Evolutionary conservation across 2,888 invertebrate species (phyloP).

Genomic region (Trichopoda pennipes): DNA sequence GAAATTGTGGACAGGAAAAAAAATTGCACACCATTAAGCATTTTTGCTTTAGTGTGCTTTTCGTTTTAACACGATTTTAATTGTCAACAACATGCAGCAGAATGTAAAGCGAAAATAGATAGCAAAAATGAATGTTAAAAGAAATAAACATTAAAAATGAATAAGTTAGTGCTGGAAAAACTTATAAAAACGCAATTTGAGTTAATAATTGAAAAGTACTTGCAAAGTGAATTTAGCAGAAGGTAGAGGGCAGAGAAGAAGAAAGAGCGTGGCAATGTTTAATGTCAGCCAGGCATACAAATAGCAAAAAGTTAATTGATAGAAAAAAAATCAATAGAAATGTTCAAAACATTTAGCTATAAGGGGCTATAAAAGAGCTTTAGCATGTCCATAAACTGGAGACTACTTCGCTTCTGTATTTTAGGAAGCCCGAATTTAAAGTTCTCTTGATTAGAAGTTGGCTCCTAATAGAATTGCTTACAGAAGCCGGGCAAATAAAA

Average conservation of each 20-base stretch:
- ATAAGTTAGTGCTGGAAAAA: conserved; percentile 10
- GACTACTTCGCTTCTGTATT: too few relatives aligned
- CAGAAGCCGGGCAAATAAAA: too few relatives aligned
- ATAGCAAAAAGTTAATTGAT: background rate
- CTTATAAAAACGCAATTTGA: conserved; percentile 7
- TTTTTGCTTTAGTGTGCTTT: background rate
- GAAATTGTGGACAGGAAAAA: background rate
- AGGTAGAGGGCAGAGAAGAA: background rate
- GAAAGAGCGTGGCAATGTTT: background rate
- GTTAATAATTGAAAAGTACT: conserved; percentile 1
- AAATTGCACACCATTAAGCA: conserved; percentile 13
- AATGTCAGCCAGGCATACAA: conserved; percentile 1
- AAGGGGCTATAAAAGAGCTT: too few relatives aligned
- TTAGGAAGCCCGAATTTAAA: too few relatives aligned
- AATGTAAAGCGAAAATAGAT: background rate
- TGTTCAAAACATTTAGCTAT: background rate
- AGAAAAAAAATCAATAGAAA: background rate
- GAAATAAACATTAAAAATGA: background rate
- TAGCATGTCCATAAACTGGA: too few relatives aligned
- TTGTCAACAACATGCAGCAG: conserved; percentile 1
- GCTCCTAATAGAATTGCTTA: too few relatives aligned
- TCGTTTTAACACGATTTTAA: conserved; percentile 9
- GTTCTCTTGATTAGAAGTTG: too few relatives aligned
- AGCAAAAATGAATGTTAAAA: background rate
- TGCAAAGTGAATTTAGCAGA: background rate